A percentile compares a stretch with the other conserved stretches of the same genome.
phyloP scores from a whole-genome alignment of 2,888 invertebrate genomes.

The Campoplex capitator region DNA sequence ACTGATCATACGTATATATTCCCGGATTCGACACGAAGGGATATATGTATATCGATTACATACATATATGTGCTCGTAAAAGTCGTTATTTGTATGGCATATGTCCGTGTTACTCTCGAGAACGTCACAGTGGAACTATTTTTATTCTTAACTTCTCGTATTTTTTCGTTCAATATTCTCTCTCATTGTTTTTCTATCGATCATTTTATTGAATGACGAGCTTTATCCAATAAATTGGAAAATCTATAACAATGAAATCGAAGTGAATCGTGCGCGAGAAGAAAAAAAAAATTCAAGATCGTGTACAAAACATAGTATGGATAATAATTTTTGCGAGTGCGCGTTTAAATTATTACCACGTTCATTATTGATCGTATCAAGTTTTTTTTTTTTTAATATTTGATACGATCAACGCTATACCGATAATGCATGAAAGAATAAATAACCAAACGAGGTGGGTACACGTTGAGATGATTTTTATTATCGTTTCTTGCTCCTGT shows the following conservation, averaged over 20 bases:
- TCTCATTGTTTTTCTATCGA: slow-evolving; percentile 62
- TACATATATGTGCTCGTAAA: slow-evolving; percentile 73
- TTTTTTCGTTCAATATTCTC: slow-evolving; percentile 24
- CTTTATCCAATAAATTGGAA: slow-evolving; percentile 28
- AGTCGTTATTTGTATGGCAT: slow-evolving; percentile 83
- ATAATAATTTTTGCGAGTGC: slow-evolving; percentile 31
- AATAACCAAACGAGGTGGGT: background rate
- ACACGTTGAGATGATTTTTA: slow-evolving; percentile 15
- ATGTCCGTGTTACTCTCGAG: slow-evolving; percentile 76
- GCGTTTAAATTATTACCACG: background rate
- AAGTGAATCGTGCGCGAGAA: slow-evolving; percentile 52
- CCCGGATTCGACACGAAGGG: slow-evolving; percentile 74
- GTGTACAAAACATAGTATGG: slow-evolving; percentile 71
- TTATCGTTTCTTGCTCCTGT: background rate
- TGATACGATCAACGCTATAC: slow-evolving; percentile 21
- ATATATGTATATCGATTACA: slow-evolving; percentile 35
- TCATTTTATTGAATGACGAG: slow-evolving; percentile 38
- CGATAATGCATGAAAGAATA: slow-evolving; percentile 5
- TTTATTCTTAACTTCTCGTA: slow-evolving; percentile 50
- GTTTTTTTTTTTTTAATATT: slow-evolving; percentile 26
- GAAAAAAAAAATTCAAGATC: slow-evolving; percentile 59
- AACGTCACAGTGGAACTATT: slow-evolving; percentile 42
- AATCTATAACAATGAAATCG: slow-evolving; percentile 40
- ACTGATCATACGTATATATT: slow-evolving; percentile 77
- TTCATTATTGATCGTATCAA: background rate